Evolutionary conservation across 2,113 vertebrate species (phyloP).

Genomic region (Macquaria ambigua): DNA sequence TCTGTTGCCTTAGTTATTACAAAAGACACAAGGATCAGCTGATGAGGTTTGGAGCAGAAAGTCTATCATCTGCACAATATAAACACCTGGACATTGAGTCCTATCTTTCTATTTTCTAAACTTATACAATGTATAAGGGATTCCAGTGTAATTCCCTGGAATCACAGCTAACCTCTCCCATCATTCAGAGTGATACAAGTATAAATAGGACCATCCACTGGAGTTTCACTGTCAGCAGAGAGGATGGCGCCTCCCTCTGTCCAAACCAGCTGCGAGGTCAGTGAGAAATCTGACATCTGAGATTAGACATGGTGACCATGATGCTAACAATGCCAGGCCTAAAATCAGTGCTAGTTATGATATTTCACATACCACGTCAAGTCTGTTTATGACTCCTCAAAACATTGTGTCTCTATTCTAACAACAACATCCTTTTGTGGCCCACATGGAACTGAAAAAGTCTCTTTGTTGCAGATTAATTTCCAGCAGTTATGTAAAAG

Average conservation of each 20-base stretch:
- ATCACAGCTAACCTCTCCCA: background rate
- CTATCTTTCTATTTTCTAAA: background rate
- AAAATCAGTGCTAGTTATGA: conserved; percentile 14
- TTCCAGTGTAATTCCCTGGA: background rate
- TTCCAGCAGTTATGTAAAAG: conserved; percentile 19
- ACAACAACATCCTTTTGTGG: conserved; percentile 22
- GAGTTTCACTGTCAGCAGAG: conserved; percentile 6
- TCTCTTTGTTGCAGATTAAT: conserved; percentile 40
- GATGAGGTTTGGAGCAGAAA: conserved; percentile 37
- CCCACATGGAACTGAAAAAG: background rate
- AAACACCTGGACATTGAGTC: background rate
- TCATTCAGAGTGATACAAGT: background rate
- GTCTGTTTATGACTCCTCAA: conserved; percentile 30
- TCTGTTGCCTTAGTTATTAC: conserved; percentile 63
- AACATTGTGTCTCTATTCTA: conserved; percentile 33
- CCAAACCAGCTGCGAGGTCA: conserved; percentile 23
- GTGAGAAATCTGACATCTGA: conserved; percentile 25
- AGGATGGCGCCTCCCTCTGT: conserved; percentile 61
- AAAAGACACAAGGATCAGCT: conserved; percentile 56
- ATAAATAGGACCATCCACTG: background rate
- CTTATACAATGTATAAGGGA: background rate
- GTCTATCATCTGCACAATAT: background rate
- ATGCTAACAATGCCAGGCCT: conserved; percentile 16
- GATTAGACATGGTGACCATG: conserved; percentile 16
- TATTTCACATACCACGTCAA: conserved; percentile 10